Evolutionary conservation across 2,113 vertebrate genomes (phyloP).

Genomic region (Hiodon alosoides): DNA sequence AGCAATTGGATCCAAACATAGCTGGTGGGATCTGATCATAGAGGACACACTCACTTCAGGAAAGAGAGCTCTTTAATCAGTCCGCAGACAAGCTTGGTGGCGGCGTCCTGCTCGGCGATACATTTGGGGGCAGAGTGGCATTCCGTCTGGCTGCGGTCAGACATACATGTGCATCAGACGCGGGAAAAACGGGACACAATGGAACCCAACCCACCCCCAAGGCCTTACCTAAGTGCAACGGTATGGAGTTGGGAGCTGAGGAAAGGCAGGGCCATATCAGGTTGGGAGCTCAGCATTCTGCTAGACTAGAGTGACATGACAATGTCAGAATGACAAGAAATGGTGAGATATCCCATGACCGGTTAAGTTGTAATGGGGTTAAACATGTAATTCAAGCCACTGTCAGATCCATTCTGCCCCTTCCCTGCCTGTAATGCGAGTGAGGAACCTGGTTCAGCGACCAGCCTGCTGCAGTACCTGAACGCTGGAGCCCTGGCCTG

Average conservation of each 20-base stretch:
- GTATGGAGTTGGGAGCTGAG: conserved; percentile 59
- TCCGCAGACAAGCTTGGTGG: conserved; percentile 62
- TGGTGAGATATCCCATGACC: conserved; percentile 23
- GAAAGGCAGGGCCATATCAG: too few species aligned
- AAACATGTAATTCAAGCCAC: background rate
- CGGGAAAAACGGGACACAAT: background rate
- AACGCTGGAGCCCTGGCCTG: background rate
- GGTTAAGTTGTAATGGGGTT: too few species aligned
- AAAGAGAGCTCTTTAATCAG: conserved; percentile 75
- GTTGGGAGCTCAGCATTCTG: too few species aligned
- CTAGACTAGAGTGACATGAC: too few species aligned
- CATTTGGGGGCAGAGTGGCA: conserved; percentile 5
- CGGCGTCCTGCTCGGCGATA: conserved; percentile 53
- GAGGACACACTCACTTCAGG: conserved; percentile 66
- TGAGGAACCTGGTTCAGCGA: background rate
- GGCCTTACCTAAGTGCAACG: conserved; percentile 47
- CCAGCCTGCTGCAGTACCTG: background rate
- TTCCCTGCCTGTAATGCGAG: background rate
- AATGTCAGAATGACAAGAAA: conserved; percentile 42
- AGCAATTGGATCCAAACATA: background rate
- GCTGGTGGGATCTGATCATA: background rate
- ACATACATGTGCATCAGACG: background rate
- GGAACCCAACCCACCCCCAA: background rate
- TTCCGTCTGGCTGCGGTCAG: conserved; percentile 24
- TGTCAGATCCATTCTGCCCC: background rate